phyloP scores from a whole-genome alignment of 2,797 vertebrate genomes.

The Cryptoblepharus egeriae region DNA sequence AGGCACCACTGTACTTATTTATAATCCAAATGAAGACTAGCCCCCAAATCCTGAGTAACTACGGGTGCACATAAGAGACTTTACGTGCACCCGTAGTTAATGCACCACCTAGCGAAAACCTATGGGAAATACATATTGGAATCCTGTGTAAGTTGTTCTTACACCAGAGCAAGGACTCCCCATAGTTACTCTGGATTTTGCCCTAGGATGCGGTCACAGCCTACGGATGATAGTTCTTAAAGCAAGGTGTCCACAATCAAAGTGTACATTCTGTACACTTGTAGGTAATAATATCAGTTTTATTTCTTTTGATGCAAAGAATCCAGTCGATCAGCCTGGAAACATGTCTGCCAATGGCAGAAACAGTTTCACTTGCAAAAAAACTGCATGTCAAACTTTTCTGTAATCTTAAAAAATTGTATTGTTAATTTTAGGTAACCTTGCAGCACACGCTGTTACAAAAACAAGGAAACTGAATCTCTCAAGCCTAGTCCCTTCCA shows the following conservation, averaged over 20 bases:
- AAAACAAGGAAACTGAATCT: background rate
- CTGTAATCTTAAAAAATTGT: background rate
- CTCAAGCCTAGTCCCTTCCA: background rate
- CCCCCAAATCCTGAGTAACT: no score
- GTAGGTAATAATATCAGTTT: background rate
- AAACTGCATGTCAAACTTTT: background rate
- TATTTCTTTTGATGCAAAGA: background rate
- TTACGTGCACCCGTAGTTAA: no score
- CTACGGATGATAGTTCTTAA: background rate
- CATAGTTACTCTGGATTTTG: no score
- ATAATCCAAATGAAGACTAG: no score
- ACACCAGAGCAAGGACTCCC: no score
- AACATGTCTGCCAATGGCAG: background rate
- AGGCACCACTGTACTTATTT: no score
- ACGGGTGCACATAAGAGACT: no score
- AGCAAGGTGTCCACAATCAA: background rate
- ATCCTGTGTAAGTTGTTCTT: no score
- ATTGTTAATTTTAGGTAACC: background rate
- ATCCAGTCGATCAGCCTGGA: background rate
- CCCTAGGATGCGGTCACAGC: background rate
- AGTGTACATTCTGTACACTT: background rate
- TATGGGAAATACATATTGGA: no score
- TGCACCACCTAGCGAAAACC: no score
- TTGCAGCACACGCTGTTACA: background rate
- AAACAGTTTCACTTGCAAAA: background rate